Conservation (phyloP, 1,140 invertebrate species). For the Babylonia areolata region DNA sequence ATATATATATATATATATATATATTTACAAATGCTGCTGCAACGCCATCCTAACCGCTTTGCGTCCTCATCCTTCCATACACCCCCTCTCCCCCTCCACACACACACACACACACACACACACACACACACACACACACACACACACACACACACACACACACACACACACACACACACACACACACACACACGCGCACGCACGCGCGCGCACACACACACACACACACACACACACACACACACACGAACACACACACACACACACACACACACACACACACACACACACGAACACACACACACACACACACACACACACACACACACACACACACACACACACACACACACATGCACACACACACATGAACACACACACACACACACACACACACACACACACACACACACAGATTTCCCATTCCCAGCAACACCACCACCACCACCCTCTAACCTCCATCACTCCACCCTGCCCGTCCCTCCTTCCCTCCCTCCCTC, state of each 20-base stretch:
- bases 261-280: too few species aligned
- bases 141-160: neutral
- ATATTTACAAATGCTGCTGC: too few species aligned
- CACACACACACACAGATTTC: neutral
- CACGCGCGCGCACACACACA: conserved; percentile 1
- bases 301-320: conserved; percentile 6
- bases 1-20: too few species aligned
- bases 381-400: neutral
- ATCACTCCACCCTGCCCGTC: neutral
- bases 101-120: too few species aligned
- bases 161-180: neutral
- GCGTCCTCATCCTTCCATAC: too few species aligned
- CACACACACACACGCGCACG: conserved; percentile 8
- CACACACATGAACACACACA: neutral
- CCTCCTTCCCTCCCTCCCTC: neutral
- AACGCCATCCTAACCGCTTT: too few species aligned
- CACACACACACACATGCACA: neutral
- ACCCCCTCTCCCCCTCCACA: too few species aligned
- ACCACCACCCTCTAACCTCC: neutral
- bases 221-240: conserved; percentile 2
- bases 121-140: too few species aligned
- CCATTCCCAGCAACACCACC: neutral
- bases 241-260: too few species aligned
- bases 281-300: too few species aligned
- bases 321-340: neutral